Conservation (phyloP, 2,797 vertebrate species). For the Myoxocephalus aenaeus region DNA sequence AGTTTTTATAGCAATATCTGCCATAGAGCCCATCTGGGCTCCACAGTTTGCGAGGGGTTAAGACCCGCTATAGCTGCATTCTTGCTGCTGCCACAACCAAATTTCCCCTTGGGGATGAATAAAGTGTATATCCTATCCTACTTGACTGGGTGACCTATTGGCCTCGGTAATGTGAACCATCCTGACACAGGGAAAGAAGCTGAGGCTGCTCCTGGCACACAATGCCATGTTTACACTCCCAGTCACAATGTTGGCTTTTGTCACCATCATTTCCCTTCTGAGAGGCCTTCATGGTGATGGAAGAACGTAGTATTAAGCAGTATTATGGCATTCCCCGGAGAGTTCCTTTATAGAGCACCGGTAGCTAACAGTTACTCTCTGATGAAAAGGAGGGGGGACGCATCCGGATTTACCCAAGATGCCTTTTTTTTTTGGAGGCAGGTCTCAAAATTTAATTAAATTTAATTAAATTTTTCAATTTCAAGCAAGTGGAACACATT, state of each 20-base stretch:
- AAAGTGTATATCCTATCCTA: too few relatives aligned
- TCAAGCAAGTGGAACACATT: background rate
- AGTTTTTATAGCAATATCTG: too few relatives aligned
- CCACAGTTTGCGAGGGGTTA: too few relatives aligned
- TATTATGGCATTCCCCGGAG: background rate
- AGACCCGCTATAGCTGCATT: conserved; percentile 35
- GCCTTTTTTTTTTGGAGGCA: background rate
- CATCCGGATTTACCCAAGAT: background rate
- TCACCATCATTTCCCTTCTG: conserved; percentile 20
- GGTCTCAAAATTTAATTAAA: background rate
- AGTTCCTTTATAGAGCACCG: background rate
- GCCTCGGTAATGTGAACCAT: conserved; percentile 54
- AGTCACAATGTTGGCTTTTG: conserved; percentile 25
- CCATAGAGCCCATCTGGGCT: too few relatives aligned
- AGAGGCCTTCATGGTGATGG: conserved; percentile 29
- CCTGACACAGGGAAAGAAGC: conserved; percentile 56
- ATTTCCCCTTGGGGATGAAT: too few relatives aligned
- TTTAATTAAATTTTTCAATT: background rate
- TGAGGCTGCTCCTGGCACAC: conserved; percentile 47
- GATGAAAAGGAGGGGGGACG: background rate
- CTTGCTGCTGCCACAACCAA: too few relatives aligned
- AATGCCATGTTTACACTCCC: conserved; percentile 24
- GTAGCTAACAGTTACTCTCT: background rate
- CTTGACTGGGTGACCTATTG: conserved; percentile 61
- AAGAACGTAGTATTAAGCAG: background rate